Conservation (phyloP, 2,797 vertebrate genomes). For the Picus viridis region DNA sequence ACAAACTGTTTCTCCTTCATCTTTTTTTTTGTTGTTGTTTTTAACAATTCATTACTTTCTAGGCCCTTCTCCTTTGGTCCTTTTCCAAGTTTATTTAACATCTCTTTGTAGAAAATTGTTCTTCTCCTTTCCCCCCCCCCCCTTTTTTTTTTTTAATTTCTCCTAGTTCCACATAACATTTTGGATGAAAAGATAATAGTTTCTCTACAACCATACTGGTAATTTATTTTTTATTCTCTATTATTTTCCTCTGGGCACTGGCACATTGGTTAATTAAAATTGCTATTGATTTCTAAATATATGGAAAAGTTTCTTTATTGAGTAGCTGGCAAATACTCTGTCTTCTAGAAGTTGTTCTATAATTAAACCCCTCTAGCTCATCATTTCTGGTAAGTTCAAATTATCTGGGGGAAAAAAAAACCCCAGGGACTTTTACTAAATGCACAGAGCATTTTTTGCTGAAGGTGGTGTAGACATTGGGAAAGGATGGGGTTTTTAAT, state of each 20-base stretch:
- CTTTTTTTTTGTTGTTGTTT: neutral
- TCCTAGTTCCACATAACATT: neutral
- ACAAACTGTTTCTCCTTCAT: neutral
- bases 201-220: neutral
- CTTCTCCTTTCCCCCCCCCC: neutral
- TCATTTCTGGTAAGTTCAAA: neutral
- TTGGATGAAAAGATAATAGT: neutral
- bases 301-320: neutral
- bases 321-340: neutral
- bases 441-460: neutral
- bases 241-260: neutral
- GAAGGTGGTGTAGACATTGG: neutral
- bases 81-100: neutral
- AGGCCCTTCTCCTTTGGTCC: neutral
- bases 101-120: neutral
- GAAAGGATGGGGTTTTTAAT: neutral
- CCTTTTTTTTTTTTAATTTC: neutral
- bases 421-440: neutral
- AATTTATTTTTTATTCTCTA: neutral
- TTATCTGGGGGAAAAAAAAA: neutral
- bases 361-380: neutral
- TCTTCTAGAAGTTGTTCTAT: neutral
- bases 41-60: neutral
- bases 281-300: neutral
- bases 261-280: slow-evolving; percentile 20